Conservation (phyloP, 2,113 vertebrate genomes). For the Ictalurus furcatus region DNA sequence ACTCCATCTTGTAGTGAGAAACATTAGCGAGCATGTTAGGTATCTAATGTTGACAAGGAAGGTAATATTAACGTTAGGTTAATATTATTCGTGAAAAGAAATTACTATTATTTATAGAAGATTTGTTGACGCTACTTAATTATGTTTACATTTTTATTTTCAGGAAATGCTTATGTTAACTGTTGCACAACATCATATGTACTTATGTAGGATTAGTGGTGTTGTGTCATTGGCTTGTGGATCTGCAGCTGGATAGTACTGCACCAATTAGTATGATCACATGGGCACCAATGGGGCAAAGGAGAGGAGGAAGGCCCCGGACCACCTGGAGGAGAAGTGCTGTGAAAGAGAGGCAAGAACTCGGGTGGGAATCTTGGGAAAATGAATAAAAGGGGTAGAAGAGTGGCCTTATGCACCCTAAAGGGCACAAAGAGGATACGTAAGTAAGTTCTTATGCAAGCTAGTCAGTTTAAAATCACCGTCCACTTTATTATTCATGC, state of each 20-base stretch:
- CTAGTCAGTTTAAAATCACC: not conserved
- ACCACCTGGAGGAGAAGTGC: not conserved
- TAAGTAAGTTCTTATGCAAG: not conserved
- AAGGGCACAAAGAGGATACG: too few species aligned
- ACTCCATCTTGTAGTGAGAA: not conserved
- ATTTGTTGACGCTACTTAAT: not conserved
- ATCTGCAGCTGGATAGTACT: not conserved
- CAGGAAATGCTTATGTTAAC: not conserved
- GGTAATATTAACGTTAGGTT: not conserved
- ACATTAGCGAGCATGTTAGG: not conserved
- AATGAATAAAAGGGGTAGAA: not conserved
- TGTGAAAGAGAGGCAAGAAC: too few species aligned
- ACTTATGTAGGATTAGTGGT: not conserved
- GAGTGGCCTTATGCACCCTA: not conserved
- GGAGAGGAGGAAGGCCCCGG: too few species aligned
- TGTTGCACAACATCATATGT: not conserved
- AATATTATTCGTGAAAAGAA: not conserved
- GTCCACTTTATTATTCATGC: not conserved
- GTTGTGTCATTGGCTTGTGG: not conserved
- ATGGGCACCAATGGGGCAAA: too few species aligned
- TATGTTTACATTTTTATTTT: not conserved
- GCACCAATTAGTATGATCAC: not conserved
- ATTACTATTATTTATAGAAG: not conserved
- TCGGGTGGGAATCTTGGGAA: not conserved
- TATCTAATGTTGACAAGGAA: not conserved